Conservation (phyloP, 2,888 invertebrate species). For the Aquatica leii region DNA sequence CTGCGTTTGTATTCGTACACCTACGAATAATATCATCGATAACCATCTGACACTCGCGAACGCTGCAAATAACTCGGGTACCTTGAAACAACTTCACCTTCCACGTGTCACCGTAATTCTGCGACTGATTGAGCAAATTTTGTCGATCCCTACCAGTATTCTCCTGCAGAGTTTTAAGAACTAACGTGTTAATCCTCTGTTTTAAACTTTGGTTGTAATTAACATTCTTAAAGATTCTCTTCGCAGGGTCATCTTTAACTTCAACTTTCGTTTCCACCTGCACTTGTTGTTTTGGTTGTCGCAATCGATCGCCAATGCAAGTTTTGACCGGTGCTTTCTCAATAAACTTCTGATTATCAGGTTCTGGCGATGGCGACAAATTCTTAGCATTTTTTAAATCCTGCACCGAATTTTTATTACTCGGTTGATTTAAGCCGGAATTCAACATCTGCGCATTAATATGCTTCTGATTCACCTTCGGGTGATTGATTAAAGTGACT, state of each 20-base stretch:
- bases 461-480: conserved; percentile 69
- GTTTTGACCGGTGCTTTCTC: conserved; percentile 44
- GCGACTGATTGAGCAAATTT: conserved; percentile 53
- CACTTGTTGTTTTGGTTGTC: conserved; percentile 53
- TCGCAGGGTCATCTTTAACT: conserved; percentile 9
- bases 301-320: conserved; percentile 52
- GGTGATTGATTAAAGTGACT: conserved; percentile 82
- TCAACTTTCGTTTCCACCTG: conserved; percentile 42
- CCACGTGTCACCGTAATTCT: conserved; percentile 71
- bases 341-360: conserved; percentile 18
- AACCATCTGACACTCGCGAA: conserved; percentile 79
- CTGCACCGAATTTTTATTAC: conserved; percentile 15
- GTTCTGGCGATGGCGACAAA: conserved; percentile 1
- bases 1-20: conserved; percentile 60
- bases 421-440: conserved; percentile 29
- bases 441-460: conserved; percentile 47
- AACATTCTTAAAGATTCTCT: conserved; percentile 15
- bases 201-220: conserved; percentile 78
- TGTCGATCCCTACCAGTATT: conserved; percentile 74
- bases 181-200: conserved; percentile 86
- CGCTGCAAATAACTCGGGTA: conserved; percentile 81
- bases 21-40: conserved; percentile 69
- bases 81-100: conserved; percentile 82
- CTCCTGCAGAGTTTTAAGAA: conserved; percentile 88
- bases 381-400: conserved; percentile 51